Conservation (phyloP, 64 coral and sea anemone genomes). For the Astreopora myriophthalma region DNA sequence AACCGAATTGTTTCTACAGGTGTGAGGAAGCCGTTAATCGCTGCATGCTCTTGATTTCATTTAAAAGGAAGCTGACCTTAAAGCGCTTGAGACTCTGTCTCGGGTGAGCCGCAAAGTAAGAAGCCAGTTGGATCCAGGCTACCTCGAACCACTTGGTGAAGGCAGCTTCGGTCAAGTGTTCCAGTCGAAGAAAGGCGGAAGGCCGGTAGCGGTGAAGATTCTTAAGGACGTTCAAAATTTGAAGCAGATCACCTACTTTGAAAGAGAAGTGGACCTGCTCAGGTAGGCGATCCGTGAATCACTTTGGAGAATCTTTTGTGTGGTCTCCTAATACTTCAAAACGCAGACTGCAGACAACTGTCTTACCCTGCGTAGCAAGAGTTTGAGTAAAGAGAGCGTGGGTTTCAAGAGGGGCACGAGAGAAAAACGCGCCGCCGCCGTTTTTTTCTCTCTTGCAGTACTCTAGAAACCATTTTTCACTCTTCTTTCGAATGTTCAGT, state of each 20-base stretch:
- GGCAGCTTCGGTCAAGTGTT: constrained; percentile 70
- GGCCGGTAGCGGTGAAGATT: constrained; percentile 68
- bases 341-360: too few relatives aligned
- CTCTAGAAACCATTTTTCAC: too few relatives aligned
- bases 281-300: not conserved
- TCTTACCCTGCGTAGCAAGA: too few relatives aligned
- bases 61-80: constrained; percentile 23
- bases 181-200: constrained; percentile 47
- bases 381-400: too few relatives aligned
- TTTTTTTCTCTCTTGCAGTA: too few relatives aligned
- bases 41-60: not conserved
- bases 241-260: constrained; percentile 49
- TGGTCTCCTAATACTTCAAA: too few relatives aligned
- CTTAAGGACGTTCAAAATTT: constrained; percentile 37
- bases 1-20: accelerated
- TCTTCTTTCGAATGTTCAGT: too few relatives aligned
- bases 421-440: too few relatives aligned
- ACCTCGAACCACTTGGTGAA: constrained; percentile 51
- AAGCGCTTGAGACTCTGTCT: constrained; percentile 45
- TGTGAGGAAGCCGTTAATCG: too few relatives aligned
- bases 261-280: constrained; percentile 58
- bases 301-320: too few relatives aligned
- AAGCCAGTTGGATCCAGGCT: constrained; percentile 55
- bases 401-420: too few relatives aligned
- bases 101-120: constrained; percentile 47